Evolutionary conservation across 2,797 vertebrate species (phyloP), one percentile per base, ranked within the genome.

Genomic region (Catharus ustulatus): DNA sequence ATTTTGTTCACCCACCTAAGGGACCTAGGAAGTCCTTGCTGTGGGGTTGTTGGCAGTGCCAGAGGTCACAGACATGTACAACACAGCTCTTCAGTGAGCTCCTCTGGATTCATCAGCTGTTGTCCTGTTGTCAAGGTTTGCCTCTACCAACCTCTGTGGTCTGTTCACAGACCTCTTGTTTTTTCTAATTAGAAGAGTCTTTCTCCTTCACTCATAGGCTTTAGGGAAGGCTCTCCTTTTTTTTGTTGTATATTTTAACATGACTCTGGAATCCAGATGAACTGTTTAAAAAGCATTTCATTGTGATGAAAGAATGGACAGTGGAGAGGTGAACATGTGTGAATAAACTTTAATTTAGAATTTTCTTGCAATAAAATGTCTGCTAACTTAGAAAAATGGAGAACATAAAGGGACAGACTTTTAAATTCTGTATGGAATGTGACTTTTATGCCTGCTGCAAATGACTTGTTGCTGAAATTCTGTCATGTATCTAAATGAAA

Each of bases 141-240:
- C 61, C 29, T n/a, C n/a, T 38, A 12, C 30, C 11, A 6, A 46
- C 0, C 0, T 10, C 11, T 3, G 0, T 30, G 29, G 17, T 74
- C 13, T 81, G 67, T 62, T 58, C 40, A 74, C 22, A 34, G 36
- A 71, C 27, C 20, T 86, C 19, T 42, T 42, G 13, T 13, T 21
- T 77, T 80, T 93, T 59, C 5, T 62, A 51, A 36, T 51, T 32
- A 32, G 7, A 58, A 55, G 15, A 43, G 16, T 68, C 27, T 66
- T 59, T 52, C 57, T 85, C 21, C 32, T 75, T 86, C 42, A 30
- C 11, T 5, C 8, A 6, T 11, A 66, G 40, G 23, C 46, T 82
- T 93, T 23, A 21, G 32, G 11, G 13, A n/a, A 78, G 21, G 67
- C 34, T 86, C 18, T 54, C 5, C 5, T 84, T 59, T n/a, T 79